Conservation (phyloP, 1,140 invertebrate genomes). For the Heterodera schachtii region DNA sequence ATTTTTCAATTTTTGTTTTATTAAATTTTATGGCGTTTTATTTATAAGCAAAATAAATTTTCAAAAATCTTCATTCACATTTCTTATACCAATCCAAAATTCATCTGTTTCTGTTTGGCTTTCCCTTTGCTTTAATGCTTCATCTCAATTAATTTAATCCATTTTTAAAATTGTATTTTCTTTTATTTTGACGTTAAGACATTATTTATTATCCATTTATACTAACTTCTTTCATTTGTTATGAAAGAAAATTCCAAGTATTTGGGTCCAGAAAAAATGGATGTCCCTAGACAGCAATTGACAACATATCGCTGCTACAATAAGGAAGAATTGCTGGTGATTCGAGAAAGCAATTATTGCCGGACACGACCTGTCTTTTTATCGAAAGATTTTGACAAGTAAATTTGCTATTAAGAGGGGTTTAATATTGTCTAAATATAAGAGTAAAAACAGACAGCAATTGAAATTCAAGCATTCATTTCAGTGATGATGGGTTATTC, state of each 20-base stretch:
- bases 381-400: slow-evolving; percentile 34
- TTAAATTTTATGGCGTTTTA: too few species aligned
- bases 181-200: neutral
- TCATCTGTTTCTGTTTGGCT: too few species aligned
- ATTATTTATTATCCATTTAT: slow-evolving; percentile 2
- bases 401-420: neutral
- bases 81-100: too few species aligned
- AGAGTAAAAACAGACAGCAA: too few species aligned
- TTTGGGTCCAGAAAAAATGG: slow-evolving; percentile 13
- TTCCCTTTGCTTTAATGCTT: too few species aligned
- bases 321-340: slow-evolving; percentile 31
- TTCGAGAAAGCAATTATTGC: slow-evolving; percentile 28
- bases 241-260: slow-evolving; percentile 23
- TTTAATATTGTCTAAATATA: too few species aligned
- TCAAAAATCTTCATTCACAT: too few species aligned
- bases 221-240: slow-evolving; percentile 12
- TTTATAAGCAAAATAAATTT: too few species aligned
- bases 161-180: too few species aligned
- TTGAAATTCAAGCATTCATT: slow-evolving; percentile 8
- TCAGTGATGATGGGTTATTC: slow-evolving; percentile 39
- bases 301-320: slow-evolving; percentile 9
- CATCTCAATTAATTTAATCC: too few species aligned
- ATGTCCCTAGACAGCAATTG: slow-evolving; percentile 7
- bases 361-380: slow-evolving; percentile 31
- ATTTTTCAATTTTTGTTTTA: too few species aligned